Evolutionary conservation across 2,113 vertebrate genomes (phyloP), one percentile per base, ranked within the genome.

Genomic region (Tupaia chinensis): DNA sequence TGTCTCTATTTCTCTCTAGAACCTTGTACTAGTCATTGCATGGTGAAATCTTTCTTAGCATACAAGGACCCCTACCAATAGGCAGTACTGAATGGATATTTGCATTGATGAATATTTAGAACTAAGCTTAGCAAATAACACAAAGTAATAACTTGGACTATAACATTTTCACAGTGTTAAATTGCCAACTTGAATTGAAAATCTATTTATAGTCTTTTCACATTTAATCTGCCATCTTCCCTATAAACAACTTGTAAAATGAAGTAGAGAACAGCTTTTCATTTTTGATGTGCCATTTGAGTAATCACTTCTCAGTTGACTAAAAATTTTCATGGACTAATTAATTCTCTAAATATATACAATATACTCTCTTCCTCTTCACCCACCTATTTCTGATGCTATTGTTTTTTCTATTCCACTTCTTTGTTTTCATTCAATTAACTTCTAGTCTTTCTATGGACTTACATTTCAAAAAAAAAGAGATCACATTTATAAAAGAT

Each of bases 181-280:
- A 6, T 53, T 97, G 61, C 83, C 66, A 85, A 54, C 22, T 81
- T 96, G 80, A 25, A 78, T 53, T 74, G 32, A 72, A 90, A 89
- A 58, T 79, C 92, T 94, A 91, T 84, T 94, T 89, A 79, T 74
- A 65, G n/a, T 29, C 27, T n/a, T 97, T 20, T 68, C 81, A 87
- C n/a, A 81, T 96, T 95, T 91, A 95, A 90, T 72, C 86, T 82
- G 54, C 96, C 78, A 93, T 54, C 14, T 93, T 79, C 44, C 65
- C 10, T 84, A 63, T 65, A 96, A 95, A 81, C 86, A 81, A 29
- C 70, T 93, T 94, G 44, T 63, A 20, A 94, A 95, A 80, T 76
- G 56, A 91, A 77, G 60, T 84, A 79, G 7, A 84, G 86, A 95
- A 89, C 9, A 97, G 76, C 65, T 84, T 93, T 92, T 85, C 27